These are phyloP conservation scores for Poecilus cupreus DNA, from an alignment of 2,888 invertebrate species.

Conservation along the genomic window DNA sequence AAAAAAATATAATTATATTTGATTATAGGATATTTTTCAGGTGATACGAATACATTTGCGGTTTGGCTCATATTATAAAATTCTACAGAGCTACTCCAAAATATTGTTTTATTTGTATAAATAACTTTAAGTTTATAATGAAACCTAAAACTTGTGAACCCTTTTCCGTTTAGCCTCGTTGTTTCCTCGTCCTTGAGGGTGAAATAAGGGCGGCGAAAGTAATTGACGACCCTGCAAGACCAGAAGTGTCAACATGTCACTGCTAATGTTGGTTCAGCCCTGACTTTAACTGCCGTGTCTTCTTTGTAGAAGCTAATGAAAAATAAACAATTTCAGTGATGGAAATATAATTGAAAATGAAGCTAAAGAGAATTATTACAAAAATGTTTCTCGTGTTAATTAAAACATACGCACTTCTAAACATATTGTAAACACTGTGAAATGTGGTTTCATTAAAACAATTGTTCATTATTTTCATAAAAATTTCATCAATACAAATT, in stretches of 20 bases:
- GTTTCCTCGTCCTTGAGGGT: not conserved
- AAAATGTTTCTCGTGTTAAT: not conserved
- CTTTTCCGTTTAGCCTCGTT: too few species aligned
- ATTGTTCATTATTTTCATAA: constrained; percentile 15
- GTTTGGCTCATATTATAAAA: too few species aligned
- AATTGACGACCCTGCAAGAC: not conserved
- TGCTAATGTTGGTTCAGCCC: not conserved
- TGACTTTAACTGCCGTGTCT: not conserved
- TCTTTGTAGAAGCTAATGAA: not conserved
- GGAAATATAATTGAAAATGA: not conserved
- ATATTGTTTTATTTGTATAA: too few species aligned
- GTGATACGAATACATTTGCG: too few species aligned
- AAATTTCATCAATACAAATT: constrained; percentile 7
- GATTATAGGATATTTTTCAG: too few species aligned
- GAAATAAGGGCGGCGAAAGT: not conserved
- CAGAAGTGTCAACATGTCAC: not conserved
- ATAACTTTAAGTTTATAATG: too few species aligned
- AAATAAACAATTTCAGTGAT: not conserved
- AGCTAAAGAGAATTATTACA: not conserved
- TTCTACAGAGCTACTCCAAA: too few species aligned
- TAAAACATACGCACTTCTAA: not conserved
- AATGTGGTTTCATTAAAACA: not conserved
- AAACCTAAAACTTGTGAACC: too few species aligned
- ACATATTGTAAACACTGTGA: not conserved
- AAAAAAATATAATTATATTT: too few species aligned